Conservation (phyloP, 2,113 vertebrate species). For the Corvus hawaiiensis region DNA sequence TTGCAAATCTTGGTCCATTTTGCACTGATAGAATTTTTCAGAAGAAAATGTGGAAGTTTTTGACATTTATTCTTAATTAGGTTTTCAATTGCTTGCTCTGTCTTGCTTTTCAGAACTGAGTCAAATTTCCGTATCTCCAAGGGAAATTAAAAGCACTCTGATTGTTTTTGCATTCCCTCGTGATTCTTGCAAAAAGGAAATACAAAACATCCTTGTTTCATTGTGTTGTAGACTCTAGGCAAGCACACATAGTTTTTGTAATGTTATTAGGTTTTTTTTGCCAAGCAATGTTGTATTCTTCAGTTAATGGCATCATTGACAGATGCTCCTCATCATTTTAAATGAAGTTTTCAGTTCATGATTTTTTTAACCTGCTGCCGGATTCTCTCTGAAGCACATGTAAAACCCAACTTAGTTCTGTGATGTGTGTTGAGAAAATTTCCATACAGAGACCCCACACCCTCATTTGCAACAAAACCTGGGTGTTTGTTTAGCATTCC, state of each 20-base stretch:
- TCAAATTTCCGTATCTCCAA: background rate
- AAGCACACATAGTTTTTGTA: background rate
- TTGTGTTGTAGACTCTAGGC: background rate
- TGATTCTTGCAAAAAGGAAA: background rate
- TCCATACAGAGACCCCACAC: background rate
- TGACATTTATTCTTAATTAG: background rate
- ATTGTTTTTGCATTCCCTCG: background rate
- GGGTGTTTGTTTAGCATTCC: background rate
- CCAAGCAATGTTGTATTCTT: background rate
- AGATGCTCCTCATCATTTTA: background rate
- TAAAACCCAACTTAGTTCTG: background rate
- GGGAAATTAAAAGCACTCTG: background rate
- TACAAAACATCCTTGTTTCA: accelerated
- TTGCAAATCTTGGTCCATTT: background rate
- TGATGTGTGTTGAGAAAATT: background rate
- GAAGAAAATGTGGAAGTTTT: background rate
- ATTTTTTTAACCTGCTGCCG: background rate
- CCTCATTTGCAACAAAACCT: background rate
- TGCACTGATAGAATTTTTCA: background rate
- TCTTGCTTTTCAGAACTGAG: background rate
- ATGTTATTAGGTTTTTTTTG: background rate
- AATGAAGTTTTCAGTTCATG: background rate
- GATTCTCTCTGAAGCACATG: background rate
- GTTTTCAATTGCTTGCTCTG: background rate
- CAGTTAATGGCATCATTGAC: background rate